phyloP scores from a whole-genome alignment of 2,113 vertebrate genomes.

The Lynx canadensis region DNA sequence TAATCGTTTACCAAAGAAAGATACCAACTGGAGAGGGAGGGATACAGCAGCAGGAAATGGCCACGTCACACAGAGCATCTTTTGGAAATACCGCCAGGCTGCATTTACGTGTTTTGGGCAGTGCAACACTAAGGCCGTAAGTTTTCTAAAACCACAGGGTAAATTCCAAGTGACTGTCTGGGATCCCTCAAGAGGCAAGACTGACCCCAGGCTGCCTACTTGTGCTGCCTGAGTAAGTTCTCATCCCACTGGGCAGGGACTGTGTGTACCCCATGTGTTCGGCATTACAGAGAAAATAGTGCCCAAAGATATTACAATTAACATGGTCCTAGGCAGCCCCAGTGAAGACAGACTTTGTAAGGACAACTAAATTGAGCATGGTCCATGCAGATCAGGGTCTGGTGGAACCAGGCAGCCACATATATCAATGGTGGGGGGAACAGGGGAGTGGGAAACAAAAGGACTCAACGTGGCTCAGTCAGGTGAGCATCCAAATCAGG shows the following conservation, averaged over 20 bases:
- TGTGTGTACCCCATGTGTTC: conserved; percentile 6
- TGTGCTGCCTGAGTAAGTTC: conserved; percentile 62
- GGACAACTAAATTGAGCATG: accelerated
- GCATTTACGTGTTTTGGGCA: conserved; percentile 41
- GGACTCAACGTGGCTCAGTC: no score
- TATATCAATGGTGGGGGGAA: not conserved
- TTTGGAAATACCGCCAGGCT: conserved; percentile 1
- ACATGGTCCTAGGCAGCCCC: not conserved
- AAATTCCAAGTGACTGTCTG: conserved; percentile 73
- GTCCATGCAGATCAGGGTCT: not conserved
- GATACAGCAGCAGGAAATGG: not conserved
- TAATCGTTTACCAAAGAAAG: not conserved
- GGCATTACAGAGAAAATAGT: not conserved
- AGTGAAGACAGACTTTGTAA: not conserved
- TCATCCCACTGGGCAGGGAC: conserved; percentile 75
- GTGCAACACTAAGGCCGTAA: not conserved
- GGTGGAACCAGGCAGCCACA: not conserved
- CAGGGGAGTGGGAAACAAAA: not conserved
- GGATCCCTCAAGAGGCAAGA: conserved; percentile 70
- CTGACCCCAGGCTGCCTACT: conserved; percentile 69
- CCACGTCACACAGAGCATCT: not conserved
- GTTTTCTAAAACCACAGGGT: conserved; percentile 65
- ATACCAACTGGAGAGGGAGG: not conserved
- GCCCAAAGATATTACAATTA: not conserved
- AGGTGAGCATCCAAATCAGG: no score